A percentile compares a stretch with the other conserved stretches of the same genome.
Evolutionary conservation across 2,888 invertebrate species (phyloP).

Genomic region (Tolmerus cingulatus): DNA sequence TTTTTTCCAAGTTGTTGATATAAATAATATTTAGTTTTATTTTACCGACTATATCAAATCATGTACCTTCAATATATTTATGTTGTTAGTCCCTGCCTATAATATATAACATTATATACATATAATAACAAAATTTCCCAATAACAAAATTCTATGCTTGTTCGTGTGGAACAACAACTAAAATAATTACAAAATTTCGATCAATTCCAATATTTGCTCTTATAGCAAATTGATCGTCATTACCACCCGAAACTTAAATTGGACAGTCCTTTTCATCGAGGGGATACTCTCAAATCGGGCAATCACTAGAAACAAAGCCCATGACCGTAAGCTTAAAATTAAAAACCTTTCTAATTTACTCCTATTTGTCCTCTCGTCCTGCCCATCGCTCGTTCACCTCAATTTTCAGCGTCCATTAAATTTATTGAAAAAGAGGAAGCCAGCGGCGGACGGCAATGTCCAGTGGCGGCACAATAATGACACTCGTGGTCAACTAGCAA

Average conservation of each 20-base stretch:
- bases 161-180: no score
- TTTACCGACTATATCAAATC: no score
- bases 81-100: no score
- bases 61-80: no score
- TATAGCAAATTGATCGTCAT: neutral
- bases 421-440: neutral
- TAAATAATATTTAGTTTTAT: no score
- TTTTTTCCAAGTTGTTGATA: no score
- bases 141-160: no score
- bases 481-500: neutral
- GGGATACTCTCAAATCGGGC: neutral
- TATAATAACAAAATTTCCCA: no score
- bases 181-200: no score
- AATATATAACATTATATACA: no score
- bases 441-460: neutral
- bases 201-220: neutral
- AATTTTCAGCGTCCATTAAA: conserved; percentile 27
- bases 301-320: neutral
- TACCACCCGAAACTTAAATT: neutral
- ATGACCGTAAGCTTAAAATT: neutral
- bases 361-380: neutral
- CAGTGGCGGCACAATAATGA: neutral
- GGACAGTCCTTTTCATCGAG: neutral
- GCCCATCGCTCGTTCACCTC: neutral
- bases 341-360: neutral